Evolutionary conservation across 2,888 invertebrate species (phyloP), one percentile per base, ranked within the genome.

Genomic region (Mesoligia furuncula): DNA sequence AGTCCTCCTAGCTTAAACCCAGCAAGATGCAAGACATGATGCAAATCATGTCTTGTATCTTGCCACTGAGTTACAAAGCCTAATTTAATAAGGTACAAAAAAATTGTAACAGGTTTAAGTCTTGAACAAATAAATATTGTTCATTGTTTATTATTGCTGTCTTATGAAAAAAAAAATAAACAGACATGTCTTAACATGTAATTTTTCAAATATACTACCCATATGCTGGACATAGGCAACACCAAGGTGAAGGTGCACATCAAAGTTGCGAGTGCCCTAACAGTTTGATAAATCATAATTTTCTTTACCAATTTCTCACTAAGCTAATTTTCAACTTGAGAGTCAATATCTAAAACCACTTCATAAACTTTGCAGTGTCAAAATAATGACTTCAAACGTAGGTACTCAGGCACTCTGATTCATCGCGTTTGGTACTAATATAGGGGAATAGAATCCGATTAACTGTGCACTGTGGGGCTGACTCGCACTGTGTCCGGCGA

Each of bases 391-490:
- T 77, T 68, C 11, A 36, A 81, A 27, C 24, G 31, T n/a, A n/a
- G n/a, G n/a, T 67, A 80, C 73, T 42, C 70, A 57, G 72, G 42
- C 62, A 80, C 77, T 83, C 80, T 80, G 87, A 87, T 86, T 87
- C 85, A 85, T 87, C 79, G 81, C 83, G 81, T 86, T 87, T 84
- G 86, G 84, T 88, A 88, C 90, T 90, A 91, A 91, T 92, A 90
- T 89, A 81, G 90, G 91, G 91, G 90, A 87, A 89, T 90, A 88
- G 90, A 91, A 93, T 92, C 90, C 90, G 92, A 92, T 93, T 93
- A 92, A 89, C 90, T 86, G 81, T 65, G 76, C 81, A 88, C 90
- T 84, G 81, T 72, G 77, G 84, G 79, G 77, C 77, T 45, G 79
- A 80, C 78, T 82, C 62, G 74, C 80, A 67, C 77, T 84, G 86